phyloP scores from a whole-genome alignment of 2,113 vertebrate species.

The Syrrhaptes paradoxus region DNA sequence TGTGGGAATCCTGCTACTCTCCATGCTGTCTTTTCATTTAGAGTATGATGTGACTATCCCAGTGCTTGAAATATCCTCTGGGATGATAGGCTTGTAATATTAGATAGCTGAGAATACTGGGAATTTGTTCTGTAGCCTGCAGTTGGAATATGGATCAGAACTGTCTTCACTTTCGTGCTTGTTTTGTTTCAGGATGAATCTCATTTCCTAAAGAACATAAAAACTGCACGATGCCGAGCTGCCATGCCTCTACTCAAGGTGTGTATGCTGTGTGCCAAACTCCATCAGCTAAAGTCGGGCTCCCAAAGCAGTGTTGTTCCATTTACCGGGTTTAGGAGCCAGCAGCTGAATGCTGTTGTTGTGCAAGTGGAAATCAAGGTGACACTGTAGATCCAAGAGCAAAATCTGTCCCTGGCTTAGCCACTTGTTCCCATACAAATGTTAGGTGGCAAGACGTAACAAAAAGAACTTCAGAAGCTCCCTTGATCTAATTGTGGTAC shows the following conservation, averaged over 20 bases:
- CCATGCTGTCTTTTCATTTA: not conserved
- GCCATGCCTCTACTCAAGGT: slow-evolving; percentile 94
- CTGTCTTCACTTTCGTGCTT: not conserved
- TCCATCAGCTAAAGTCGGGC: not conserved
- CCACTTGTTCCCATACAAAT: not conserved
- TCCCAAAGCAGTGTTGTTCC: not conserved
- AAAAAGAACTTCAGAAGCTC: not conserved
- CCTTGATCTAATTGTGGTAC: not conserved
- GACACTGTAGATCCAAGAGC: not conserved
- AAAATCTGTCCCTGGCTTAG: not conserved
- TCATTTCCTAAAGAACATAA: slow-evolving; percentile 95
- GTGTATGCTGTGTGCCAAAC: not conserved
- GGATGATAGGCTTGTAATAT: not conserved
- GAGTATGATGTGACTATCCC: not conserved
- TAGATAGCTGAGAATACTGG: not conserved
- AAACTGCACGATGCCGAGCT: slow-evolving; percentile 91
- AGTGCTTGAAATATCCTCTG: not conserved
- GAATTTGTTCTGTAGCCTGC: not conserved
- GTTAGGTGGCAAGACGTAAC: not conserved
- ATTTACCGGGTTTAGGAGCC: not conserved
- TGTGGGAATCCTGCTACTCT: not conserved
- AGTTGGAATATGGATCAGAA: not conserved
- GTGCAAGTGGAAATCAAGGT: not conserved
- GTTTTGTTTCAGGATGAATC: slow-evolving; percentile 89
- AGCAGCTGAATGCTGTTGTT: not conserved